These are phyloP conservation scores for Kryptopterus vitreolus DNA, from an alignment of 2,797 vertebrate genomes.

Conservation along the genomic window DNA sequence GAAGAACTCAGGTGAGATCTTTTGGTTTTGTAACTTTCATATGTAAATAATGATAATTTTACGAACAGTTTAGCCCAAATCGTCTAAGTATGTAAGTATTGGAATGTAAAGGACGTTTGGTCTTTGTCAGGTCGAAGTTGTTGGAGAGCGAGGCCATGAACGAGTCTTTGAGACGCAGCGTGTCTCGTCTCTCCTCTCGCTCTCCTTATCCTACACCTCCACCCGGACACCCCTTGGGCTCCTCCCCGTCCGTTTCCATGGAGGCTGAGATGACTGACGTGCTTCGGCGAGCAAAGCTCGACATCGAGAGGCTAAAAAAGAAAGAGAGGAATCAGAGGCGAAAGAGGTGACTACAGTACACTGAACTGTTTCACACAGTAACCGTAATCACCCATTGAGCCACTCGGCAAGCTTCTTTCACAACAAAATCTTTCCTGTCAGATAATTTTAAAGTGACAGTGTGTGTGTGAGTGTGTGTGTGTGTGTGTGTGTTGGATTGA, in stretches of 20 bases:
- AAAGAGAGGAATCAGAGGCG: constrained; percentile 87
- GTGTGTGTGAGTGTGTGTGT: too few species aligned
- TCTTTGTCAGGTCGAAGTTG: constrained; percentile 81
- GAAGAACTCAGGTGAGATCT: constrained; percentile 88
- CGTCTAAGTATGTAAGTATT: too few species aligned
- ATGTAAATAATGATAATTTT: neutral
- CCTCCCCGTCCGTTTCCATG: constrained; percentile 76
- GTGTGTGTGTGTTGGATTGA: neutral
- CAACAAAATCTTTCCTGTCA: too few species aligned
- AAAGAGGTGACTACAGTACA: constrained; percentile 76
- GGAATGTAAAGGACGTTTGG: neutral
- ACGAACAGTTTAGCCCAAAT: neutral
- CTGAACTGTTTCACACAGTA: neutral
- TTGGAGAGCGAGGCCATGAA: constrained; percentile 97
- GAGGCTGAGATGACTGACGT: constrained; percentile 88
- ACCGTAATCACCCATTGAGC: too few species aligned
- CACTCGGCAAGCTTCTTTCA: too few species aligned
- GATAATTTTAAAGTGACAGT: neutral
- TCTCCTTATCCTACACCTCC: constrained; percentile 68
- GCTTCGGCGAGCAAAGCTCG: constrained; percentile 86
- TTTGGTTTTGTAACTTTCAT: neutral
- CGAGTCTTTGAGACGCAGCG: constrained; percentile 85
- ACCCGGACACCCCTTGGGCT: constrained; percentile 67
- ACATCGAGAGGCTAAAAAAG: constrained; percentile 91
- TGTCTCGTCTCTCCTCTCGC: constrained; percentile 77